Evolutionary conservation across 1,140 invertebrate genomes (phyloP), one percentile per base, ranked within the genome.

Genomic region (Gonioctena quinquepunctata): DNA sequence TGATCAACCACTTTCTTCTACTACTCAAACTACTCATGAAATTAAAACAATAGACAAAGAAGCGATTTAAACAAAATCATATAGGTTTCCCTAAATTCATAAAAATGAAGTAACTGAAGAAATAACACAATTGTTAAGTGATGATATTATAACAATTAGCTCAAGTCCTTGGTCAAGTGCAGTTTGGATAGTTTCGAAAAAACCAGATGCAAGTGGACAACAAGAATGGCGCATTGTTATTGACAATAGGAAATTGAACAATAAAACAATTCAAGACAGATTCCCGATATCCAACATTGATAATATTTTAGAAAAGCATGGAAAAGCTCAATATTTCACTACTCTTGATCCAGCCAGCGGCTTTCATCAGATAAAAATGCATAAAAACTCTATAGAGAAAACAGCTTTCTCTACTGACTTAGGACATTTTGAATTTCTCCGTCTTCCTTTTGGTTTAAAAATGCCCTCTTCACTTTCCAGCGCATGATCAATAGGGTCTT

Each of bases 211-310:
- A n/a, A 28, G 13, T 1, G 60, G 60, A 4, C 3, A 52, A 65
- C 33, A 5, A 18, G 65, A 69, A 56, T 69, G 68, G 68, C 21
- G 48, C n/a, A 4, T 69, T 68, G 49, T 69, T 11, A 13, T 83
- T 19, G 83, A 83, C 72, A 85, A 79, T 69, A 63, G 82, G 60
- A 80, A 81, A 72, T 52, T 84, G 11, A 84, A 85, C 73, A 73
- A 80, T 19, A 77, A 78, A 63, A 83, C 79, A 8, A 74, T 83
- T 11, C 71, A 73, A 4, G 86, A 88, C 72, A 75, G 63, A 22
- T 89, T 77, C 74, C 86, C 86, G 59, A n/a, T 88, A 5, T 84
- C 86, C 2, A 71, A 80, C 13, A 85, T 86, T 16, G 79, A 81
- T 23, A 78, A 83, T 19, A 77, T 78, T 27, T 76, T n/a, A n/a